These are phyloP conservation scores for Harlomillsia oculata DNA, from an alignment of 1,140 invertebrate genomes.

Conservation along the genomic window DNA sequence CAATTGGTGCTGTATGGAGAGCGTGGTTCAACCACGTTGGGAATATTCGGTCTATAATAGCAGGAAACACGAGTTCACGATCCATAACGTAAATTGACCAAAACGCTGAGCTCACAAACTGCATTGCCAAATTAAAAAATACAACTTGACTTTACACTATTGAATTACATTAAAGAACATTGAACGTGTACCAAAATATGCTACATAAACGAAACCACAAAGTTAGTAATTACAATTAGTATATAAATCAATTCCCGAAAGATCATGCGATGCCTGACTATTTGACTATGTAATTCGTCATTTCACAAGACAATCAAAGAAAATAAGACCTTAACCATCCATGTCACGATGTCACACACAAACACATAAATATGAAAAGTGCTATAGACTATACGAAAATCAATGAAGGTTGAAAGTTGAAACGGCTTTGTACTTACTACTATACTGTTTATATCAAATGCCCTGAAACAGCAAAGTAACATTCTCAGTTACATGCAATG, in stretches of 20 bases:
- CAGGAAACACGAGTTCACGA: constrained; percentile 73
- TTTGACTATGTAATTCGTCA: no score
- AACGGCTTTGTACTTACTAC: neutral
- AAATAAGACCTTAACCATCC: no score
- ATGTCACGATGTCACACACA: no score
- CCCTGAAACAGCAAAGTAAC: no score
- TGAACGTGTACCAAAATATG: neutral
- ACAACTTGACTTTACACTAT: neutral
- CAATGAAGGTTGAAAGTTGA: no score
- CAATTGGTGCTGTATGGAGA: constrained; percentile 68
- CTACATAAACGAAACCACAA: no score
- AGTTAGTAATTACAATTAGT: neutral
- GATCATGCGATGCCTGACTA: no score
- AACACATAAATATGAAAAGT: no score
- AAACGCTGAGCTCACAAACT: constrained; percentile 79
- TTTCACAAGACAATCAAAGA: no score
- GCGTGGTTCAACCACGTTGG: constrained; percentile 80
- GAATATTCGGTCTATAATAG: constrained; percentile 62
- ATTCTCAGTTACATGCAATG: no score
- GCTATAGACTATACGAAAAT: neutral
- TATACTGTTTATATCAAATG: neutral
- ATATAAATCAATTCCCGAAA: neutral
- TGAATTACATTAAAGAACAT: neutral
- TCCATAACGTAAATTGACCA: constrained; percentile 75
- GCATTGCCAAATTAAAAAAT: no score